Percentiles rank a stretch among this genome's conserved stretches.
These are phyloP conservation scores for Apoda limacodes DNA, from an alignment of 2,888 invertebrate species.

Conservation along the genomic window DNA sequence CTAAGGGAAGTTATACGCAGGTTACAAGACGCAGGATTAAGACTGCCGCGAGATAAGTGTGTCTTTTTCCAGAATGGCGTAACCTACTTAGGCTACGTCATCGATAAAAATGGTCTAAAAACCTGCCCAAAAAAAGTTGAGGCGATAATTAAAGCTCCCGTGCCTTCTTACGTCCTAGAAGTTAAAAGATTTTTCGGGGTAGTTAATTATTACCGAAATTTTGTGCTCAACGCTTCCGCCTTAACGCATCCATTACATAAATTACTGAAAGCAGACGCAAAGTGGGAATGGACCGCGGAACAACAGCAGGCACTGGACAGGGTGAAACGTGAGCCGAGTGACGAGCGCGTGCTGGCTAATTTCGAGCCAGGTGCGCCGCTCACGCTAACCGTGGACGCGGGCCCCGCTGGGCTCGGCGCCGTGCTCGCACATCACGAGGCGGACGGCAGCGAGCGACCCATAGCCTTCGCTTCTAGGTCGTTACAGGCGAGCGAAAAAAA, in stretches of 20 bases:
- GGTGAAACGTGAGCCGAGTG: too few relatives aligned
- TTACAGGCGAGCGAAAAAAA: too few relatives aligned
- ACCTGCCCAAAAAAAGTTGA: conserved; percentile 4
- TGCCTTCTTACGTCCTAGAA: conserved; percentile 11
- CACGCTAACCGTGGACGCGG: conserved; percentile 6
- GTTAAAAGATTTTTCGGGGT: conserved; percentile 19
- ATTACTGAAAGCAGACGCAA: conserved; percentile 12
- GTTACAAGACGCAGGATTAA: conserved; percentile 4
- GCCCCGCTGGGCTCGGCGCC: too few relatives aligned
- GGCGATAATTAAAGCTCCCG: conserved; percentile 14
- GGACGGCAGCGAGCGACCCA: conserved; percentile 18
- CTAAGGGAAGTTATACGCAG: conserved; percentile 3
- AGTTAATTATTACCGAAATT: conserved; percentile 19
- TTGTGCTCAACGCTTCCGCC: conserved; percentile 4
- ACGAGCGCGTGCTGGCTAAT: too few relatives aligned
- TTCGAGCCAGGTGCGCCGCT: conserved; percentile 8
- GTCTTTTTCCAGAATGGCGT: conserved; percentile 5
- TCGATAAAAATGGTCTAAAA: conserved; percentile 15
- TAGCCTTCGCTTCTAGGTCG: conserved; percentile 21
- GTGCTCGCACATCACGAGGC: too few relatives aligned
- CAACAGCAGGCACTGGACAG: conserved; percentile 1
- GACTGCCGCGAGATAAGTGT: conserved; percentile 5
- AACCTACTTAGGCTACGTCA: conserved; percentile 17
- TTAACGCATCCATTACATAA: not conserved
- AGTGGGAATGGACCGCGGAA: conserved; percentile 7